A percentile compares a stretch with the other conserved stretches of the same genome.
These are phyloP conservation scores for Antennarius striatus DNA, from an alignment of 2,113 vertebrate genomes.

Conservation along the genomic window DNA sequence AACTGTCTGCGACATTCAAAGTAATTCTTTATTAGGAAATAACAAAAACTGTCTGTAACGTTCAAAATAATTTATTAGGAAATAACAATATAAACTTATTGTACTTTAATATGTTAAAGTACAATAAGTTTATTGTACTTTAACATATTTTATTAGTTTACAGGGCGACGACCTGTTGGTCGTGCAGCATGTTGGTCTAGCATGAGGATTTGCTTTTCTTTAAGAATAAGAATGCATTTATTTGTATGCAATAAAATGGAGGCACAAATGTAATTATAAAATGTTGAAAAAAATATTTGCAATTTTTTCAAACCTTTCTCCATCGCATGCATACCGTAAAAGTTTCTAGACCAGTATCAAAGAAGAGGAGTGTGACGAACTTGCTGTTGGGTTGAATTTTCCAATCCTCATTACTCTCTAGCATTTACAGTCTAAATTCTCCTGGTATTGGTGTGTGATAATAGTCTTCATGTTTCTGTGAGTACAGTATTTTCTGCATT, in stretches of 20 bases:
- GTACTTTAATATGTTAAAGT: too few relatives aligned
- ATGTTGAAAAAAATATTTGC: background rate
- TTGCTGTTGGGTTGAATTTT: conserved; percentile 59
- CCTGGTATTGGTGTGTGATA: conserved; percentile 61
- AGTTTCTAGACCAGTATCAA: conserved; percentile 47
- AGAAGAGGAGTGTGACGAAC: conserved; percentile 54
- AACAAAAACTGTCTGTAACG: too few relatives aligned
- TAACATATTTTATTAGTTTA: background rate
- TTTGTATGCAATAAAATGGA: conserved; percentile 1
- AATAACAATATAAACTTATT: too few relatives aligned
- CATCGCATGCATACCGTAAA: conserved; percentile 32
- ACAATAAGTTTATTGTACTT: background rate
- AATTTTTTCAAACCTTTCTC: background rate
- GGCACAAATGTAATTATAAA: conserved; percentile 6
- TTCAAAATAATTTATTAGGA: background rate
- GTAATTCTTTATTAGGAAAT: background rate
- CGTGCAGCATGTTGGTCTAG: background rate
- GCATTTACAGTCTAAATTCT: conserved; percentile 61
- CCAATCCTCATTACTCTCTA: conserved; percentile 62
- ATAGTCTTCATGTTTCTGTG: conserved; percentile 65
- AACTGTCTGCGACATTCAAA: too few relatives aligned
- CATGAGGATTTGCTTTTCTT: background rate
- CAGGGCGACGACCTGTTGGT: background rate
- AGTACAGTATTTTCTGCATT: conserved; percentile 54
- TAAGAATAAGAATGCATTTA: too few relatives aligned